These are phyloP conservation scores for Chloroclysta siterata DNA, from an alignment of 2,888 invertebrate genomes.

Conservation along the genomic window DNA sequence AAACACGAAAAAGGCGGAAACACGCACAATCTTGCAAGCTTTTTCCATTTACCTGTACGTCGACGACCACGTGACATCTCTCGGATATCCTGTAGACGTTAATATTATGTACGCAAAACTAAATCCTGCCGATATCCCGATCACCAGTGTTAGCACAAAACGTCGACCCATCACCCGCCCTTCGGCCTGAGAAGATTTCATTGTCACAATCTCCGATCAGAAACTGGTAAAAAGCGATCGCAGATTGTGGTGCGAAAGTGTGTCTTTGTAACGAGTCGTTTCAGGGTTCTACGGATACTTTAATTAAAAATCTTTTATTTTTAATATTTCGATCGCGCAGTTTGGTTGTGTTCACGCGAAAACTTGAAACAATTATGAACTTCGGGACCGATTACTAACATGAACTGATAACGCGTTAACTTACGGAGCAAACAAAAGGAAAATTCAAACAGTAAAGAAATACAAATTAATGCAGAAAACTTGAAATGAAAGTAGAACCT, in stretches of 20 bases:
- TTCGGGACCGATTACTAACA: not conserved
- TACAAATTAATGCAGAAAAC: not conserved
- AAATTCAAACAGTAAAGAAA: not conserved
- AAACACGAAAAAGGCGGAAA: slow-evolving; percentile 20
- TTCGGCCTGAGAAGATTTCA: slow-evolving; percentile 71
- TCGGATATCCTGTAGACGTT: slow-evolving; percentile 82
- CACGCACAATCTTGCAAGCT: slow-evolving; percentile 49
- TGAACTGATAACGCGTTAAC: not conserved
- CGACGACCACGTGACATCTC: slow-evolving; percentile 72
- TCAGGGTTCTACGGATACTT: not conserved
- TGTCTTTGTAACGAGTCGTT: slow-evolving; percentile 31
- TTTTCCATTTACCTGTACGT: slow-evolving; percentile 78
- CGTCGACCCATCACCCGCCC: slow-evolving; percentile 86
- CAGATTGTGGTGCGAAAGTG: slow-evolving; percentile 19
- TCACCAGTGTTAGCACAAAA: slow-evolving; percentile 88
- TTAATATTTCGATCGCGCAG: not conserved
- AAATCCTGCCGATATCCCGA: slow-evolving; percentile 91
- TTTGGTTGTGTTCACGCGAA: not conserved
- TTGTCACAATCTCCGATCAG: slow-evolving; percentile 42
- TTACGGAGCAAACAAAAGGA: not conserved
- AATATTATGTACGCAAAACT: slow-evolving; percentile 90
- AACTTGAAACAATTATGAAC: not conserved
- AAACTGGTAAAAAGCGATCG: slow-evolving; percentile 34
- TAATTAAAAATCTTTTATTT: not conserved
- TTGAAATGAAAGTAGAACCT: not conserved